Base-by-base conservation (phyloP, 2,797 vertebrate species). In the Poeciliopsis infans region DNA sequence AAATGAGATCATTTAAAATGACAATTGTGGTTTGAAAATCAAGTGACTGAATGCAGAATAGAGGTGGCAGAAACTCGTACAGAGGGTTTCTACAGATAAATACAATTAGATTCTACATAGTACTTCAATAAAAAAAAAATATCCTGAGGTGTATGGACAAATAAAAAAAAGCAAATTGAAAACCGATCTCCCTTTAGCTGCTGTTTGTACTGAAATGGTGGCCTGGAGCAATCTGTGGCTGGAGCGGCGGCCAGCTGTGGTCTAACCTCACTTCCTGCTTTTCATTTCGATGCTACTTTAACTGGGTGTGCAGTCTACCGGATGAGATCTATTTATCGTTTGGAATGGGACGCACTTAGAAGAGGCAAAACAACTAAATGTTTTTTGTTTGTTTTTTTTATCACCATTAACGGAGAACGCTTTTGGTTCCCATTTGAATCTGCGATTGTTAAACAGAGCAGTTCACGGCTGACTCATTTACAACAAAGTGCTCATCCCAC, bases 241-340 rank as follows among this genome's bases (percentile, higher is more conserved):
- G 10, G 25, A 41, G 45, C 57, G n/a, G 31, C 47, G 4, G 51
- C 61, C 78, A 46, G 46, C 78, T 57, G 78, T n/a, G 49, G 49
- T 46, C 64, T 28, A 15, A 64, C 28, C 69, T 72, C 13, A 79
- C 69, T 49, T 72, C 53, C 16, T 39, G 16, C 8, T 49, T 51
- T 68, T 39, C n/a, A 23, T 53, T 66, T 41, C 49, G 31, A 72
- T n/a, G 16, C 31, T 2, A 39, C 61, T 72, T 47, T 15, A 61
- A 28, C 68, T 5, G 41, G 51, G 4, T 28, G 49, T 51, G 69
- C 33, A 12, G 5, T 18, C 39, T 4, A 18, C 15, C 31, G 25
- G 11, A 53, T 11, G 23, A 13, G 4, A n/a, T 28, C 47, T 20
- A 8, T 28, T 36, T 31, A 15, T 25, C 15, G 16, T 31, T 18